phyloP scores from a whole-genome alignment of 2,113 vertebrate genomes.

The Mus musculus region DNA sequence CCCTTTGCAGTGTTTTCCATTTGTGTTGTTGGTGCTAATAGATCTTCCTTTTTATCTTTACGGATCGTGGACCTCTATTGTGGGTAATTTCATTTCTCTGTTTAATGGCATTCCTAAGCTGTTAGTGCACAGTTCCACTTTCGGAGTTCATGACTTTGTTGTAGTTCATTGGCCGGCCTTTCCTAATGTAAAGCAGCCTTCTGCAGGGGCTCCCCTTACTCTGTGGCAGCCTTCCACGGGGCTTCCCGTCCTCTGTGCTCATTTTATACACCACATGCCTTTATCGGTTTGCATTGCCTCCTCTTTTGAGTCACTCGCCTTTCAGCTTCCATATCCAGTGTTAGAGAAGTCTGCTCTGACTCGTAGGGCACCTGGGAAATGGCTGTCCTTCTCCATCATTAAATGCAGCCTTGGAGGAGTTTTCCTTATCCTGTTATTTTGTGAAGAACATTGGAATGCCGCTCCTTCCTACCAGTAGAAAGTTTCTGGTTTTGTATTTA shows the following conservation, averaged over 20 bases:
- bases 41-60: constrained; percentile 61
- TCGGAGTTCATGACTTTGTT: constrained; percentile 68
- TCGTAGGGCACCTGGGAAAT: background rate
- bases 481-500: constrained; percentile 74
- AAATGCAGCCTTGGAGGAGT: constrained; percentile 49
- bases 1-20: constrained; percentile 70
- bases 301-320: background rate
- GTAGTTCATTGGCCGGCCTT: constrained; percentile 72
- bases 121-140: constrained; percentile 70
- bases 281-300: constrained; percentile 51
- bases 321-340: background rate
- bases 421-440: constrained; percentile 74
- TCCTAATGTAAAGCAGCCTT: constrained; percentile 65
- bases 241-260: constrained; percentile 40
- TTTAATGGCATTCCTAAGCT: constrained; percentile 84
- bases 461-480: constrained; percentile 64
- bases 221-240: constrained; percentile 54
- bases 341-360: background rate
- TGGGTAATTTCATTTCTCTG: constrained; percentile 68
- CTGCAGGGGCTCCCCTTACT: constrained; percentile 46
- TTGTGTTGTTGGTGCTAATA: constrained; percentile 83
- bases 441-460: constrained; percentile 43
- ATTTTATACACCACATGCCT: constrained; percentile 69
- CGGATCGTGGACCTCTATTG: constrained; percentile 68
- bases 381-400: constrained; percentile 67